phyloP scores from a whole-genome alignment of 2,888 invertebrate species.

The Cerceris rybyensis region DNA sequence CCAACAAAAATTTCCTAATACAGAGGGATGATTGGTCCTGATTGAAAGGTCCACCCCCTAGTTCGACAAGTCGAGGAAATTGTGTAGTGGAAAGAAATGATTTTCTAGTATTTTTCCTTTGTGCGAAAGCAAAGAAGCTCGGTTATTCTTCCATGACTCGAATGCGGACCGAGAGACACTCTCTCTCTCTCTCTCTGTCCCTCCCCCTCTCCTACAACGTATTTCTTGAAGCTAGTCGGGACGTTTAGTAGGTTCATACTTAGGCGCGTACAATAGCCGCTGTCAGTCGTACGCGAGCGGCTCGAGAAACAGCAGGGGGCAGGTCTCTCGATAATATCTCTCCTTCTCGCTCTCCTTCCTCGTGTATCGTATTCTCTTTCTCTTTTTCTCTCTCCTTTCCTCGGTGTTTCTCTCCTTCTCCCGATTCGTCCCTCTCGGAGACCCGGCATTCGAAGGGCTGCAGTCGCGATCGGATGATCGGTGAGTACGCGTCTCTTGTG shows the following conservation, averaged over 20 bases:
- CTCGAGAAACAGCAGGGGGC: slow-evolving; percentile 44
- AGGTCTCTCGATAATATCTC: slow-evolving; percentile 40
- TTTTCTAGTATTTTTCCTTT: no score
- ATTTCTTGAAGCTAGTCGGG: not conserved
- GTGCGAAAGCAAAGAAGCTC: no score
- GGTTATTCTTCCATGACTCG: no score
- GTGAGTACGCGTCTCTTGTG: slow-evolving; percentile 56
- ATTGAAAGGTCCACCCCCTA: no score
- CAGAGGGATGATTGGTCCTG: no score
- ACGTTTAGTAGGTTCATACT: not conserved
- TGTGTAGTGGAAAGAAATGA: no score
- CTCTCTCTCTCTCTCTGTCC: not conserved
- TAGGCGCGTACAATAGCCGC: slow-evolving; percentile 1
- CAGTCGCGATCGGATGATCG: slow-evolving; percentile 70
- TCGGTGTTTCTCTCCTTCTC: slow-evolving; percentile 13
- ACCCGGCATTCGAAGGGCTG: slow-evolving; percentile 58
- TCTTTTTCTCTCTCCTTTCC: slow-evolving; percentile 12
- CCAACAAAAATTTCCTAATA: no score
- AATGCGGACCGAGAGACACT: not conserved
- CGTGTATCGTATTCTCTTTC: slow-evolving; percentile 5
- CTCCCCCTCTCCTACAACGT: not conserved
- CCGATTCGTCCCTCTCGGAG: slow-evolving; percentile 18
- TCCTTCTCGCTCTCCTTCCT: slow-evolving; percentile 33
- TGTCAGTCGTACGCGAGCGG: slow-evolving; percentile 30
- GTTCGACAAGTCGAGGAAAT: no score